Evolutionary conservation across 2,113 vertebrate species (phyloP).

Genomic region (Emydocephalus ijimae): DNA sequence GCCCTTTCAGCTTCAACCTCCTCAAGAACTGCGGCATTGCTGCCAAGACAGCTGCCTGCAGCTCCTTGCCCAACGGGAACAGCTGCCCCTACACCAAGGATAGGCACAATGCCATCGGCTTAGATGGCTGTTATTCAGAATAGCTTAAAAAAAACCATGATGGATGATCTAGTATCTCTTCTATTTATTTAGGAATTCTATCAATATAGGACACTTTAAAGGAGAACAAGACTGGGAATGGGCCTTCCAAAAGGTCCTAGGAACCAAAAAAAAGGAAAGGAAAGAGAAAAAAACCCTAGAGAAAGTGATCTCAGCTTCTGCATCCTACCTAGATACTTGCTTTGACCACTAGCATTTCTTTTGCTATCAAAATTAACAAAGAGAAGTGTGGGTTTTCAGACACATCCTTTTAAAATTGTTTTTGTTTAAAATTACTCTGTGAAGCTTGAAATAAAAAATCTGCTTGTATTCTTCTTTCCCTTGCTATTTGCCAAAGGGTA

Average conservation of each 20-base stretch:
- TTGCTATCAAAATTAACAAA: neutral
- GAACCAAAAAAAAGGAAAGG: neutral
- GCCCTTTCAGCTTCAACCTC: slow-evolving; percentile 88
- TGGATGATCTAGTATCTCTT: slow-evolving; percentile 75
- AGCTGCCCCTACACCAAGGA: slow-evolving; percentile 75
- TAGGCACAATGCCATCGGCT: slow-evolving; percentile 78
- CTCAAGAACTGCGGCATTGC: slow-evolving; percentile 90
- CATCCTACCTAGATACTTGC: neutral
- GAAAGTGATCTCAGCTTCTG: slow-evolving; percentile 27
- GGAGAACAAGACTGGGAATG: slow-evolving; percentile 77
- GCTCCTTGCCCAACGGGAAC: slow-evolving; percentile 73
- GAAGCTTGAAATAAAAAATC: neutral
- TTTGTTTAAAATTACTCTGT: neutral
- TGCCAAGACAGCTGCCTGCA: slow-evolving; percentile 77
- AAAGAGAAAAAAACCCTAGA: neutral
- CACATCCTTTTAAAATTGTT: neutral
- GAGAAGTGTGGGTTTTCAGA: neutral
- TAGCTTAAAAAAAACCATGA: slow-evolving; percentile 59
- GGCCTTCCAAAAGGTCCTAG: slow-evolving; percentile 3
- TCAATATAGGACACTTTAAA: slow-evolving; percentile 82
- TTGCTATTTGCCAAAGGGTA: neutral
- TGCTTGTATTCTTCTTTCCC: neutral
- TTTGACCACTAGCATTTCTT: neutral
- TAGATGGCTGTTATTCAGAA: slow-evolving; percentile 92
- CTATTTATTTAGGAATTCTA: slow-evolving; percentile 82